Percentiles rank a stretch among this genome's conserved stretches.
Evolutionary conservation across 2,797 vertebrate species (phyloP).

Genomic region (Coregonus sp.): DNA sequence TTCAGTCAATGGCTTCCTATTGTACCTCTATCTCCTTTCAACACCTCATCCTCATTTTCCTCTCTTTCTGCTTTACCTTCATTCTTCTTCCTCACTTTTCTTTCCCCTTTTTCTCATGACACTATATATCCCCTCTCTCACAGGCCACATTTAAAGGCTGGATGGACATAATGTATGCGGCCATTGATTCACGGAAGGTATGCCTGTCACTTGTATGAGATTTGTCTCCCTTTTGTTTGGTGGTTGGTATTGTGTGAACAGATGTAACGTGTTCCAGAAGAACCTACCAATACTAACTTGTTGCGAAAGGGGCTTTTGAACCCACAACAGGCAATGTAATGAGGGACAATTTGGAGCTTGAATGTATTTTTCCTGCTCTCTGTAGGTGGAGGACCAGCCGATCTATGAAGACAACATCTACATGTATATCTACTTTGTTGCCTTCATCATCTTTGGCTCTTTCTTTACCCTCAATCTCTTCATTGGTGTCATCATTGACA

Average conservation of each 20-base stretch:
- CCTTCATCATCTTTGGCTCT: slow-evolving; percentile 99
- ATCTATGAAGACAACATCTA: slow-evolving; percentile 96
- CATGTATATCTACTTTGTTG: slow-evolving; percentile 99
- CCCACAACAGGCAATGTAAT: not conserved
- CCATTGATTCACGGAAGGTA: slow-evolving; percentile 96
- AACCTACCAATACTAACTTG: not conserved
- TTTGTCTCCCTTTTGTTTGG: not conserved
- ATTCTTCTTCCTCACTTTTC: not conserved
- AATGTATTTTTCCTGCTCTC: slow-evolving; percentile 19
- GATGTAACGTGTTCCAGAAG: not conserved
- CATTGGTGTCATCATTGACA: slow-evolving; percentile 99
- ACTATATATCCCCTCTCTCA: slow-evolving; percentile 1
- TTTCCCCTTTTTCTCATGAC: not conserved
- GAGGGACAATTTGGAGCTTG: not conserved
- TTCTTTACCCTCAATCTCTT: slow-evolving; percentile 99
- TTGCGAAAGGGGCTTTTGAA: not conserved
- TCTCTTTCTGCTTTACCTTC: slow-evolving; percentile 6
- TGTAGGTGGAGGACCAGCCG: slow-evolving; percentile 87
- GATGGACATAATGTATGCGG: slow-evolving; percentile 99
- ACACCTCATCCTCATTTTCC: not conserved
- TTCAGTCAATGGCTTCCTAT: not conserved
- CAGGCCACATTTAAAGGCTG: slow-evolving; percentile 98
- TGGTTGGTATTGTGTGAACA: not conserved
- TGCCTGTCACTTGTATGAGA: not conserved
- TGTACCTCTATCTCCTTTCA: not conserved